Conservation (phyloP, 2,113 vertebrate genomes). For the Athene noctua region DNA sequence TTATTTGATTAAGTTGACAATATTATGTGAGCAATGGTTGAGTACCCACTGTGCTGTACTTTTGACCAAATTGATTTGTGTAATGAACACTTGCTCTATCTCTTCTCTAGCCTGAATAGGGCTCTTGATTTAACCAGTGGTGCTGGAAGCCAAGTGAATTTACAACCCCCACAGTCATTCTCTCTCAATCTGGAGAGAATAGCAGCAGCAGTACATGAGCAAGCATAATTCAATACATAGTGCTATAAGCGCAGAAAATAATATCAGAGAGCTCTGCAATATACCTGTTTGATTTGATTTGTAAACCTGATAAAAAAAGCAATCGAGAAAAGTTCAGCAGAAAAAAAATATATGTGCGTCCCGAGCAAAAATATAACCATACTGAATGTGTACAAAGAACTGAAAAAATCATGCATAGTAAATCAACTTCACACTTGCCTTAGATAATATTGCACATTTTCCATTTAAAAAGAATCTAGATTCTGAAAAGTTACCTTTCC, state of each 20-base stretch:
- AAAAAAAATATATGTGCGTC: conserved; percentile 63
- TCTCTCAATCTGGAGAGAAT: conserved; percentile 75
- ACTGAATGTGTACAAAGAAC: conserved; percentile 68
- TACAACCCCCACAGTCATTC: conserved; percentile 73
- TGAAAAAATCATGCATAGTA: conserved; percentile 66
- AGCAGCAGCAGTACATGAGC: conserved; percentile 66
- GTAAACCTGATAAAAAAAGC: conserved; percentile 86
- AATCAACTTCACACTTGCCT: conserved; percentile 50
- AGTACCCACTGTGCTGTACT: conserved; percentile 78
- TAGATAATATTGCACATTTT: conserved; percentile 63
- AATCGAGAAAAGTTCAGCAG: conserved; percentile 78
- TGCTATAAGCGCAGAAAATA: conserved; percentile 78
- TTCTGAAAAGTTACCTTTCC: conserved; percentile 56
- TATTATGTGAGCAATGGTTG: conserved; percentile 78
- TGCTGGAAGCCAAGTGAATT: conserved; percentile 74
- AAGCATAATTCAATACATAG: conserved; percentile 80
- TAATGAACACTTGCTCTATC: conserved; percentile 80
- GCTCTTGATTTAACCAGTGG: conserved; percentile 79
- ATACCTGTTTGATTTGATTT: conserved; percentile 87
- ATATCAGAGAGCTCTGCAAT: conserved; percentile 79
- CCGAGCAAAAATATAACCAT: conserved; percentile 71
- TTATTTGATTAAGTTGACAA: conserved; percentile 85
- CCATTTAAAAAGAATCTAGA: conserved; percentile 48
- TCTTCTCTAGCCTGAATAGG: conserved; percentile 75
- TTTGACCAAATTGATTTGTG: conserved; percentile 85